Base-by-base conservation (phyloP, 2,797 vertebrate genomes). In the Linurgus olivaceus region DNA sequence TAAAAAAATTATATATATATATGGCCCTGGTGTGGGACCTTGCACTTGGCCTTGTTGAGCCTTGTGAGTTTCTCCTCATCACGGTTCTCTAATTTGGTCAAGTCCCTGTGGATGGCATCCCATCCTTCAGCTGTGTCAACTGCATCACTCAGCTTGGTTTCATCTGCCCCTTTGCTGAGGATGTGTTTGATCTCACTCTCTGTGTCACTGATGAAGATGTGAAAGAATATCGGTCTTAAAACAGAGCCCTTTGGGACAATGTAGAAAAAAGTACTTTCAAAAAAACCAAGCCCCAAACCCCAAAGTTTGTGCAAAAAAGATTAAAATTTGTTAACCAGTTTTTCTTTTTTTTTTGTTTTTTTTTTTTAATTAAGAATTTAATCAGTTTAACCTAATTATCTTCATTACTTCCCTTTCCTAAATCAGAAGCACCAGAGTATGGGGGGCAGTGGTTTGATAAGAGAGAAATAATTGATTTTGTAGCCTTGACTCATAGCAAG, bases 141-240 rank as follows among this genome's bases (percentile, higher is more conserved):
- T 38, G 10, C 17, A 58, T 28, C 13, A 35, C 45, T 47, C 33
- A 66, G 33, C 33, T 66, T 52, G 5, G 12, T 52, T 52, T 67
- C 12, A 5, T 40, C 76, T 47, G 7, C 33, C 51, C 9, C 28
- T 25, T 42, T 47, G 35, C 15, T 59, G 8, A 57, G 25, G 8
- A 12, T 54, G 8, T 4, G 3, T 13, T 54, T 10, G 6, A 42
- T n/a, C 31, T 54, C 23, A 13, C 14, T 59, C 11, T 21, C 17
- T 44, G 0, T 23, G 7, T 37, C 20, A 59, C 10, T 35, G 20
- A 47, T 10, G 25, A 67, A 67, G 21, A 54, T 31, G 40, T 33
- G 40, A 35, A 35, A 54, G 29, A 47, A 15, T 4, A 47, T 11
- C 0, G 0, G 40, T 35, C 33, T 47, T 28, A 35, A 35, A 8